A percentile compares a stretch with the other conserved stretches of the same genome.
Evolutionary conservation across 2,888 invertebrate species (phyloP).

Genomic region (Dasypogon diadema): DNA sequence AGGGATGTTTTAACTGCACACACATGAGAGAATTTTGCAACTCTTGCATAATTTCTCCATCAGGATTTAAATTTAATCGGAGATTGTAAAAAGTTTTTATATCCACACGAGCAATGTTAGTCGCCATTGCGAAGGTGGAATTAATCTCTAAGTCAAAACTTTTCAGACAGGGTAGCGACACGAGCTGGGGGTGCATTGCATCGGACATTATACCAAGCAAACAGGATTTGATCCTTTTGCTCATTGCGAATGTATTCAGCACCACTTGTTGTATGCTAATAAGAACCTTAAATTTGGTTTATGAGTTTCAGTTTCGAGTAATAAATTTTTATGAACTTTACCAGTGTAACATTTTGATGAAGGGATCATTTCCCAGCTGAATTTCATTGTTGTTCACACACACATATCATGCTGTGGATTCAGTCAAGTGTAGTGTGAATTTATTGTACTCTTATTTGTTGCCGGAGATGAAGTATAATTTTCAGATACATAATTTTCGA

Average conservation of each 20-base stretch:
- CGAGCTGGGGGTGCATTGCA: neutral
- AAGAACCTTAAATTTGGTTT: constrained; percentile 32
- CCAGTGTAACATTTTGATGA: constrained; percentile 16
- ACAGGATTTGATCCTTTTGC: neutral
- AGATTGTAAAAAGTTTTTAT: neutral
- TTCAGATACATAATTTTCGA: no score
- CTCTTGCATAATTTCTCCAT: neutral
- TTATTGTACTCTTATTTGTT: no score
- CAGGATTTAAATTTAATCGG: neutral
- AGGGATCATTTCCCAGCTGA: neutral
- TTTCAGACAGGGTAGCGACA: constrained; percentile 12
- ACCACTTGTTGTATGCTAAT: constrained; percentile 32
- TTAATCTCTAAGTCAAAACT: constrained; percentile 25
- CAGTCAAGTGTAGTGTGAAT: no score
- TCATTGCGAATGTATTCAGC: neutral
- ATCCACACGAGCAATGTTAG: neutral
- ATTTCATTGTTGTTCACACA: no score
- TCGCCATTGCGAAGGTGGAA: neutral
- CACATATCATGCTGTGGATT: no score
- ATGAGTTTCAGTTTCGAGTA: constrained; percentile 31
- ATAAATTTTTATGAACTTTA: constrained; percentile 34
- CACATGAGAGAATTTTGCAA: neutral
- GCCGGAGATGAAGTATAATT: no score
- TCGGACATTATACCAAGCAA: neutral
- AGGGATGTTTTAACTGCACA: neutral